Evolutionary conservation across 1,140 invertebrate genomes (phyloP).

Genomic region (Diorhabda sublineata): DNA sequence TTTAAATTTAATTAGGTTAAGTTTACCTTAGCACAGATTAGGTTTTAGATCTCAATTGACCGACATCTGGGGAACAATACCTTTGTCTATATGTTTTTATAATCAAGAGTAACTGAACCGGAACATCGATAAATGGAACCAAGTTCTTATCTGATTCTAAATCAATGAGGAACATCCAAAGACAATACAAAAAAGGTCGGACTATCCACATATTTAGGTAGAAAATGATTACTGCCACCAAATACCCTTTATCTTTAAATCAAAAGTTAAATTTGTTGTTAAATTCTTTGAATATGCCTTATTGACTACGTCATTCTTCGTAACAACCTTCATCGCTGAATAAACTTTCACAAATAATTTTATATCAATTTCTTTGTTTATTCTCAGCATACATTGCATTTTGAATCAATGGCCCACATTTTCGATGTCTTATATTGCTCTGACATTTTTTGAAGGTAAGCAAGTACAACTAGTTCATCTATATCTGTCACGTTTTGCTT

Average conservation of each 20-base stretch:
- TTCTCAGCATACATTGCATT: not conserved
- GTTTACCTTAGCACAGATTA: too few relatives aligned
- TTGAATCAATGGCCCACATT: conserved; percentile 10
- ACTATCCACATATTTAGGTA: too few relatives aligned
- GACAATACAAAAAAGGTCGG: too few relatives aligned
- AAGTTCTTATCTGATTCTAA: too few relatives aligned
- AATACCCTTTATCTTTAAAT: not conserved
- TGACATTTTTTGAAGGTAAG: conserved; percentile 18
- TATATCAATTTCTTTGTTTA: not conserved
- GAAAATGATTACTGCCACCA: too few relatives aligned
- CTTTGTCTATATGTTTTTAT: too few relatives aligned
- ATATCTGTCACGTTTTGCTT: conserved; percentile 12
- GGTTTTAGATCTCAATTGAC: too few relatives aligned
- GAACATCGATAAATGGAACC: too few relatives aligned
- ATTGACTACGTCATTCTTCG: not conserved
- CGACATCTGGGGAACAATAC: too few relatives aligned
- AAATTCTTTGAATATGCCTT: not conserved
- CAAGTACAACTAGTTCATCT: conserved; percentile 18
- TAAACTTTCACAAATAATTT: not conserved
- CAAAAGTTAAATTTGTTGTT: not conserved
- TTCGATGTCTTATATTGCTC: conserved; percentile 11
- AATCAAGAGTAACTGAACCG: too few relatives aligned
- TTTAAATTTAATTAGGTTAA: too few relatives aligned
- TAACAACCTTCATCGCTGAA: not conserved
- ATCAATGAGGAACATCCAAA: too few relatives aligned